Conservation (phyloP, 2,888 invertebrate genomes). For the Drosophila pullipes region DNA sequence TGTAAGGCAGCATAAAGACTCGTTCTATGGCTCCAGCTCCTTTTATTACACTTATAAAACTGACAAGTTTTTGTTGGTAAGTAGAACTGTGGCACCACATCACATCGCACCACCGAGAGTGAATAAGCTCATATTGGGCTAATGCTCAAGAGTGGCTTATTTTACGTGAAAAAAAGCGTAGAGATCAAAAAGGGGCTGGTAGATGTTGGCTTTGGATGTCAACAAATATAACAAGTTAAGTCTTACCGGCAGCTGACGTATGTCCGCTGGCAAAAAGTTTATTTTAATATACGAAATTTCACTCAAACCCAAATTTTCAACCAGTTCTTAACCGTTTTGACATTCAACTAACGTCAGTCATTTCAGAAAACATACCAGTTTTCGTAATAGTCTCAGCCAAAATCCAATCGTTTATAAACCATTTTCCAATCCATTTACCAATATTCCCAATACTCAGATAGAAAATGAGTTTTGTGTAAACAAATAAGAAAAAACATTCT, state of each 20-base stretch:
- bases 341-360: background rate
- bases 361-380: background rate
- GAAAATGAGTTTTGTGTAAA: background rate
- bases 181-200: slow-evolving; percentile 19
- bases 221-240: slow-evolving; percentile 23
- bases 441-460: background rate
- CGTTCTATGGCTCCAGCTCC: slow-evolving; percentile 17
- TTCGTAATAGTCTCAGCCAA: background rate
- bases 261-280: background rate
- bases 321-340: background rate
- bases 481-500: background rate
- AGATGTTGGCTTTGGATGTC: slow-evolving; percentile 31
- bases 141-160: slow-evolving; percentile 39
- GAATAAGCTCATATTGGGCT: slow-evolving; percentile 14
- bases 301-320: background rate
- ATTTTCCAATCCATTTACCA: background rate
- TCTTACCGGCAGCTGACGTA: slow-evolving; percentile 1
- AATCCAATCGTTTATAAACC: background rate
- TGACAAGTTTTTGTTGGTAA: slow-evolving; percentile 34
- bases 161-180: background rate
- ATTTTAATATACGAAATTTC: background rate
- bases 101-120: background rate
- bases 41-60: slow-evolving; percentile 56
- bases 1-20: slow-evolving; percentile 11
- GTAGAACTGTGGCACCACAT: slow-evolving; percentile 41